Percentiles rank a stretch among this genome's conserved stretches.
Conservation (phyloP, 92 coral and sea anemone species). For the Porites cylindrica region DNA sequence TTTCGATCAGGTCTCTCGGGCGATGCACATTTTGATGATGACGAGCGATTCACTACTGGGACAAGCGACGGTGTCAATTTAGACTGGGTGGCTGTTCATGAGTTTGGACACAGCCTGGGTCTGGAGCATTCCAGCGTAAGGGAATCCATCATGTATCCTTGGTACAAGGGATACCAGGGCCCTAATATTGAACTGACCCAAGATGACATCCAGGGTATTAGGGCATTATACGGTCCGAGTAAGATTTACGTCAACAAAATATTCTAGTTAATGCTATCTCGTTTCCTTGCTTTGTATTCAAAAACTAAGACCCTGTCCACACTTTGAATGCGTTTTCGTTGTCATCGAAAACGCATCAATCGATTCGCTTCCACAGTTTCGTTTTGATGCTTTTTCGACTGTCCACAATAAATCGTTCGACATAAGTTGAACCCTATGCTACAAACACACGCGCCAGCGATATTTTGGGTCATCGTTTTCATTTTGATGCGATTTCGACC, state of each 20-base stretch:
- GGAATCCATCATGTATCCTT: conserved; percentile 88
- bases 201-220: conserved; percentile 78
- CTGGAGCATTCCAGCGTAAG: conserved; percentile 72
- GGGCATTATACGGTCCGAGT: conserved; percentile 72
- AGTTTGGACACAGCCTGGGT: conserved; percentile 90
- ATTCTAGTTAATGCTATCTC: too few species aligned
- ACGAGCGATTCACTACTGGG: conserved; percentile 59
- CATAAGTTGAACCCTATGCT: too few species aligned
- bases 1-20: conserved; percentile 57
- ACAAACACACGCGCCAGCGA: too few species aligned
- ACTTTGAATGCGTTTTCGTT: too few species aligned
- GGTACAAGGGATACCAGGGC: conserved; percentile 74
- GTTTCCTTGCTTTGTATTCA: too few species aligned
- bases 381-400: too few species aligned
- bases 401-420: too few species aligned
- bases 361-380: too few species aligned
- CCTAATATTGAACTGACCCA: conserved; percentile 60
- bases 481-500: too few species aligned
- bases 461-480: too few species aligned
- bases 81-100: conserved; percentile 89
- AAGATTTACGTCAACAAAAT: neutral
- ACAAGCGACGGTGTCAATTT: conserved; percentile 66
- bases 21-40: conserved; percentile 82
- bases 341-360: too few species aligned
- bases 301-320: too few species aligned